Conservation (phyloP, 2,888 invertebrate species). For the Caenorhabditis sp. region DNA sequence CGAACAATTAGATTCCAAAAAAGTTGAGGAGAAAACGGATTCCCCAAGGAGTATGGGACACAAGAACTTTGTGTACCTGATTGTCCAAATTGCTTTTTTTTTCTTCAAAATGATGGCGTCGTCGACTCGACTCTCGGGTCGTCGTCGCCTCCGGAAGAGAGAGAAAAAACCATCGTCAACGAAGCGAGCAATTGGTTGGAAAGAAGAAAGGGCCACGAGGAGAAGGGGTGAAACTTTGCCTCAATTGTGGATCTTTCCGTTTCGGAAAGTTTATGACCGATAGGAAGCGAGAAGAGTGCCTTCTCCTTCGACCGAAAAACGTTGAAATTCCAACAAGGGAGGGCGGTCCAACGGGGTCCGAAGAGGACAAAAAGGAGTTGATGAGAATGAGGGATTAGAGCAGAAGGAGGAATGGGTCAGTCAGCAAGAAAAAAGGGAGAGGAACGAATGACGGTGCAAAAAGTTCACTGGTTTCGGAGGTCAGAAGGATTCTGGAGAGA, state of each 20-base stretch:
- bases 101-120: slow-evolving; percentile 43
- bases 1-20: slow-evolving; percentile 50
- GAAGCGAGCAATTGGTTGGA: slow-evolving; percentile 54
- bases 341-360: slow-evolving; percentile 25
- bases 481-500: neutral
- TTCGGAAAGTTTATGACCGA: slow-evolving; percentile 58
- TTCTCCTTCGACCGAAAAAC: slow-evolving; percentile 31
- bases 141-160: slow-evolving; percentile 5
- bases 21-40: neutral
- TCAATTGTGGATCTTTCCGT: slow-evolving; percentile 46
- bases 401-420: slow-evolving; percentile 24
- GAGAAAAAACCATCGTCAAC: slow-evolving; percentile 13
- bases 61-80: slow-evolving; percentile 65
- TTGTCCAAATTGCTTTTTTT: slow-evolving; percentile 64
- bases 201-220: slow-evolving; percentile 13
- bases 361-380: slow-evolving; percentile 35
- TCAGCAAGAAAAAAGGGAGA: slow-evolving; percentile 4
- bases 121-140: neutral
- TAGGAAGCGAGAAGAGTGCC: slow-evolving; percentile 42
- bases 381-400: slow-evolving; percentile 57
- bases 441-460: slow-evolving; percentile 21
- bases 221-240: slow-evolving; percentile 39
- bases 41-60: slow-evolving; percentile 40
- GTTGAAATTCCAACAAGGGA: slow-evolving; percentile 32
- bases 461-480: slow-evolving; percentile 27